A percentile compares a stretch with the other conserved stretches of the same genome.
Evolutionary conservation across 2,797 vertebrate species (phyloP).

Genomic region (Discoglossus pictus): DNA sequence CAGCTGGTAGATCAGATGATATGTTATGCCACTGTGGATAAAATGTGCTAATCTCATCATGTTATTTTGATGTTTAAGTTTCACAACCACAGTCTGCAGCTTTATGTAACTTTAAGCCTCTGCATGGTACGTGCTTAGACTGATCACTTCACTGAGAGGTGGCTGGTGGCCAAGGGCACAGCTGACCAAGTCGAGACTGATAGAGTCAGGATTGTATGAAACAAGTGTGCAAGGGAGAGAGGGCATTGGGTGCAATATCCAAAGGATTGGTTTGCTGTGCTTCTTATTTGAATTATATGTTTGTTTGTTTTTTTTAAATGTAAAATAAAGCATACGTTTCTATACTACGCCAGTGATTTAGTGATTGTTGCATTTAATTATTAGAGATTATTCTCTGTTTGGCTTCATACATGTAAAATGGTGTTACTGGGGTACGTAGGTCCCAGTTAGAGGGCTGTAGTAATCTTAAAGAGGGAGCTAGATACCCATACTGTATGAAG

Average conservation of each 20-base stretch:
- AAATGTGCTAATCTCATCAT: constrained; percentile 24
- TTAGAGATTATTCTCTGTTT: no score
- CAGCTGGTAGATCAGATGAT: not conserved
- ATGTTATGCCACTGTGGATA: constrained; percentile 24
- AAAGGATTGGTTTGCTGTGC: not conserved
- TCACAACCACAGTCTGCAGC: constrained; percentile 32
- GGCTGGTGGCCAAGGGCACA: not conserved
- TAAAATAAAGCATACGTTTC: no score
- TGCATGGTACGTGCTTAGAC: constrained; percentile 20
- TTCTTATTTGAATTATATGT: no score
- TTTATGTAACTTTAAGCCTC: constrained; percentile 23
- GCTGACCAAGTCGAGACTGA: constrained; percentile 2
- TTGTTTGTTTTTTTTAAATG: no score
- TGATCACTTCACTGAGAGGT: constrained; percentile 2
- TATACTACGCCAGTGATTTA: no score
- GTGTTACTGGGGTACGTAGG: no score
- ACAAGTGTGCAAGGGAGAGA: not conserved
- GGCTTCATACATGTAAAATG: no score
- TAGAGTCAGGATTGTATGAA: not conserved
- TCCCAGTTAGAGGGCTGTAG: no score
- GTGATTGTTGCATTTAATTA: no score
- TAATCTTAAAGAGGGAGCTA: no score
- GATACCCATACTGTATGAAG: no score
- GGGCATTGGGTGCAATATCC: not conserved
- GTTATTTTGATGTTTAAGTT: constrained; percentile 13